Conservation (phyloP, 23 tunicate genomes). For the Trididemnum miniatum region DNA sequence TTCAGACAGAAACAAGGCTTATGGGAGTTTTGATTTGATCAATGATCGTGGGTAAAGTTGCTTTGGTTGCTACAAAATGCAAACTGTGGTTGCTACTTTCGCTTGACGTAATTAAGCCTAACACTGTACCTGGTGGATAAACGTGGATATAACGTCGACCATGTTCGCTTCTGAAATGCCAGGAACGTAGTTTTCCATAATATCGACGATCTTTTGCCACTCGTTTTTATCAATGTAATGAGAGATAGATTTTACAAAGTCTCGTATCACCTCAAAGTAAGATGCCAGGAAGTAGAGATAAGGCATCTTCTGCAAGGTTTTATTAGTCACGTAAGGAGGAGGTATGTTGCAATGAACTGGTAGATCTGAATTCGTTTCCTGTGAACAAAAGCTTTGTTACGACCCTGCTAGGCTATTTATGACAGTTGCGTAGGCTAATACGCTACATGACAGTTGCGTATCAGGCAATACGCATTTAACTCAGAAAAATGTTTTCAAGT, state of each 20-base stretch:
- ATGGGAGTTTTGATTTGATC: too few species aligned
- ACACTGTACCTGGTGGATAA: slow-evolving; percentile 59
- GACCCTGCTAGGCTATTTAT: too few species aligned
- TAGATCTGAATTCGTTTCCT: not conserved
- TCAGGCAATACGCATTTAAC: too few species aligned
- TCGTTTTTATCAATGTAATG: slow-evolving; percentile 36
- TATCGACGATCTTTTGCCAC: slow-evolving; percentile 35
- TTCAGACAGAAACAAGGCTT: too few species aligned
- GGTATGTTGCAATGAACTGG: slow-evolving; percentile 38
- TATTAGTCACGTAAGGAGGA: slow-evolving; percentile 38
- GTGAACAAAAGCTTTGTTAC: too few species aligned
- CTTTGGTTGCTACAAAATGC: too few species aligned
- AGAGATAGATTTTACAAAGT: slow-evolving; percentile 36
- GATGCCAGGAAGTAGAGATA: slow-evolving; percentile 45
- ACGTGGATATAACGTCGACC: slow-evolving; percentile 70
- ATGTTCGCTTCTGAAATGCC: slow-evolving; percentile 49
- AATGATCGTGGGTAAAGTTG: too few species aligned
- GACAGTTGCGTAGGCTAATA: too few species aligned
- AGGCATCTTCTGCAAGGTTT: slow-evolving; percentile 43
- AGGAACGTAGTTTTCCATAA: slow-evolving; percentile 57
- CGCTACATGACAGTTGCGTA: too few species aligned
- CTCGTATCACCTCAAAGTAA: slow-evolving; percentile 51
- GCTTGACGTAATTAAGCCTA: not conserved
- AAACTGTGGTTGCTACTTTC: too few species aligned
- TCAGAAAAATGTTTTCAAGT: too few species aligned